Evolutionary conservation across 2,888 invertebrate genomes (phyloP), one percentile per base, ranked within the genome.

Genomic region (Dryococelus australis): DNA sequence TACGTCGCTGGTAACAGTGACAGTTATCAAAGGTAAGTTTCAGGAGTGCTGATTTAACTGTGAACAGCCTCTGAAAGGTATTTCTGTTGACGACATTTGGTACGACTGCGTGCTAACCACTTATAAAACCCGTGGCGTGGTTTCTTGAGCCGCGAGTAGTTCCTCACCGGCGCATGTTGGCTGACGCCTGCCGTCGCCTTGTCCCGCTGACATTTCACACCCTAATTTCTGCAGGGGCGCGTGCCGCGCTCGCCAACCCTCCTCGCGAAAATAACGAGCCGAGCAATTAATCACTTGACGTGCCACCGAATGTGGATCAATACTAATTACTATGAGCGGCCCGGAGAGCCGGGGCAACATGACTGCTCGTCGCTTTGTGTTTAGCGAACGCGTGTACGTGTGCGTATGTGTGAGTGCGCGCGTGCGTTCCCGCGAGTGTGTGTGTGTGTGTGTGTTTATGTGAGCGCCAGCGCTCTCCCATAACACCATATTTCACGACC

Each of bases 301-400:
- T 65, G 65, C 65, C 65, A 65, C 65, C 65, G 65, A 65, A 65
- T 65, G 65, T 65, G 65, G 65, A 65, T 65, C 65, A 65, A 65
- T 65, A 65, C 65, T 65, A 65, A 65, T 65, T 65, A 65, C 65
- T 65, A 65, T 65, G 65, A 65, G 65, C 16, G 65, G 65, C 65
- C 65, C 65, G 65, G 65, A 65, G 65, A 65, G 65, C 65, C 24
- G 65, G 65, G 13, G 65, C 4, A 24, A 65, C 65, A 65, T 65
- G 65, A 65, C 65, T 65, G 65, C 65, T 65, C 65, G 65, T 65
- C 65, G 65, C 65, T 65, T 65, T 65, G 65, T 65, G 65, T 65
- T 65, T 65, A 65, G 65, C 10, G 65, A 16, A 20, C 10, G 20
- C 65, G 65, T 65, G 65, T 65, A 6, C 20, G 65, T 24, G 65